Conservation (phyloP, 1,140 invertebrate species). For the Polypedilum pembai region DNA sequence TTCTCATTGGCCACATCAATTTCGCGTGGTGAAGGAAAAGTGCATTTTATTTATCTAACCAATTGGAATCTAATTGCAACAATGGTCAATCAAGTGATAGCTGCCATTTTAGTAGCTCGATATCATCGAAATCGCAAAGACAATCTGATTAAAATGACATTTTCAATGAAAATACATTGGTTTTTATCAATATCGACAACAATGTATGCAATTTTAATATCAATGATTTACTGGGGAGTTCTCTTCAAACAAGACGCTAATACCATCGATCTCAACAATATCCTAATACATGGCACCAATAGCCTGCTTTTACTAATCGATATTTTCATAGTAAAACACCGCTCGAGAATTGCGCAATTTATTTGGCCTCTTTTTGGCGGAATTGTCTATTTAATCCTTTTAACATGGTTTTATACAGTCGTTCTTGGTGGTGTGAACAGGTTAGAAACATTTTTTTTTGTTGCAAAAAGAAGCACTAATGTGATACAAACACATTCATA, state of each 20-base stretch:
- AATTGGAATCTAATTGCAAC: not conserved
- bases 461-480: not conserved
- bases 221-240: not conserved
- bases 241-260: not conserved
- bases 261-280: not conserved
- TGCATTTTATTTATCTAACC: slow-evolving; percentile 23
- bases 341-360: not conserved
- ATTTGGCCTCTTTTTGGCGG: not conserved
- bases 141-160: not conserved
- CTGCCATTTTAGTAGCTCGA: not conserved
- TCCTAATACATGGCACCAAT: not conserved
- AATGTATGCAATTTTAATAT: not conserved
- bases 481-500: not conserved
- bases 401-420: not conserved
- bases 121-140: not conserved
- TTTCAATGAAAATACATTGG: not conserved
- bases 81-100: not conserved
- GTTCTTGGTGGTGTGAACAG: not conserved
- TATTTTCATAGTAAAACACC: not conserved
- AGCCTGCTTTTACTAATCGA: not conserved
- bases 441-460: not conserved
- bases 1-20: not conserved
- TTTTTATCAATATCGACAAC: not conserved
- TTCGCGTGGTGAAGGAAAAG: not conserved
- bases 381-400: not conserved